A percentile compares a stretch with the other conserved stretches of the same genome.
These are phyloP conservation scores for Thalassaphorura encarpata DNA, from an alignment of 1,140 invertebrate species.

Conservation along the genomic window DNA sequence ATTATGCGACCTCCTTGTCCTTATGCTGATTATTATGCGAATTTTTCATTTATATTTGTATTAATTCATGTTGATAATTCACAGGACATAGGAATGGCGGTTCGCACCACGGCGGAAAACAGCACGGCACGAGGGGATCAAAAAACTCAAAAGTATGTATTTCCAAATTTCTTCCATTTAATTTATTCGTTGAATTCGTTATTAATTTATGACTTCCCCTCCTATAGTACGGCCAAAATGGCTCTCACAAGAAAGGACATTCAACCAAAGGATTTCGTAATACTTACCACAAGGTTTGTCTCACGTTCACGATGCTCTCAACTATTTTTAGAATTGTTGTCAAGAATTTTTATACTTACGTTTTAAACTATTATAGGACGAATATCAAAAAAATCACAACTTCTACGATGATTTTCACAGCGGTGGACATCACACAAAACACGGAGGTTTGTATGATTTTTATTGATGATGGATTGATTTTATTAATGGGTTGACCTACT, in stretches of 20 bases:
- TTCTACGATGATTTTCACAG: constrained; percentile 15
- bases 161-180: no score
- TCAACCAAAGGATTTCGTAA: constrained; percentile 14
- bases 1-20: no score
- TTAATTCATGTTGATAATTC: background rate
- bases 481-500: no score
- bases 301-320: no score
- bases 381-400: constrained; percentile 9
- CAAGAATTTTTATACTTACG: no score
- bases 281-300: constrained; percentile 15
- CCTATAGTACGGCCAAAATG: background rate
- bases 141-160: constrained; percentile 4
- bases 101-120: constrained; percentile 7
- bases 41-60: no score
- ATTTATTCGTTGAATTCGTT: no score
- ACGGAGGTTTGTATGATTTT: constrained; percentile 4
- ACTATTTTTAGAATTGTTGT: no score
- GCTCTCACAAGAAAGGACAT: constrained; percentile 10
- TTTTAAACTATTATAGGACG: no score
- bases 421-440: constrained; percentile 8
- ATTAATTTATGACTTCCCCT: no score
- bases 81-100: constrained; percentile 9
- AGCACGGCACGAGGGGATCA: constrained; percentile 7
- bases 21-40: no score
- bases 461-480: no score